Evolutionary conservation across 2,888 invertebrate genomes (phyloP), one percentile per base, ranked within the genome.

Genomic region (Trisateles emortualis): DNA sequence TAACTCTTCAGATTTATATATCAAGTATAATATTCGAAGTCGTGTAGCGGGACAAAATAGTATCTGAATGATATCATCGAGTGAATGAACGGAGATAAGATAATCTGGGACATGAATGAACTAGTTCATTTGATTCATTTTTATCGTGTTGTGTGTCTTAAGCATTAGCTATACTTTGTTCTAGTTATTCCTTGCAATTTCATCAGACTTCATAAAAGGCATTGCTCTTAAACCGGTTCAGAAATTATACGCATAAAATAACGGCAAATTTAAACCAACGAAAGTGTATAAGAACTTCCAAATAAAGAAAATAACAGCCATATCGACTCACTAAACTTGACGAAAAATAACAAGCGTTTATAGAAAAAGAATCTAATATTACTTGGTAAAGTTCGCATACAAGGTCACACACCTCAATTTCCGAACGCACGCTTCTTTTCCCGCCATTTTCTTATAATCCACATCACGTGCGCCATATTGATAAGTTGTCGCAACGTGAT

Each of bases 401-500:
- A 39, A 39, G 39, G 26, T 41, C 26, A 26, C 43, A 48, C 48
- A 54, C 53, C 53, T 48, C 53, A 49, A 49, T 54, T 54, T 44
- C 36, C 14, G 48, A 40, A 49, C 19, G 29, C 44, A 40, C 44
- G 43, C n/a, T 54, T 53, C 35, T 45, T 58, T 72, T 68, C 68
- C 65, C 71, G 73, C 74, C 72, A 73, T 81, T 75, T 82, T 76
- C 68, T 79, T 75, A 71, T 68, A 64, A 77, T 73, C 68, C 83
- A 68, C 78, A 74, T 82, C 85, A 84, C 85, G 83, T 79, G 78
- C 77, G 67, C 76, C 77, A 74, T 83, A 79, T 81, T 88, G 88
- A 90, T 88, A 89, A 86, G 88, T 86, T 77, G 83, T 69, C 57
- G 66, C 72, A 77, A 86, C 86, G 87, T 86, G 88, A 71, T 52